These are phyloP conservation scores for Anser cygnoides DNA, from an alignment of 2,113 vertebrate genomes.

Conservation along the genomic window DNA sequence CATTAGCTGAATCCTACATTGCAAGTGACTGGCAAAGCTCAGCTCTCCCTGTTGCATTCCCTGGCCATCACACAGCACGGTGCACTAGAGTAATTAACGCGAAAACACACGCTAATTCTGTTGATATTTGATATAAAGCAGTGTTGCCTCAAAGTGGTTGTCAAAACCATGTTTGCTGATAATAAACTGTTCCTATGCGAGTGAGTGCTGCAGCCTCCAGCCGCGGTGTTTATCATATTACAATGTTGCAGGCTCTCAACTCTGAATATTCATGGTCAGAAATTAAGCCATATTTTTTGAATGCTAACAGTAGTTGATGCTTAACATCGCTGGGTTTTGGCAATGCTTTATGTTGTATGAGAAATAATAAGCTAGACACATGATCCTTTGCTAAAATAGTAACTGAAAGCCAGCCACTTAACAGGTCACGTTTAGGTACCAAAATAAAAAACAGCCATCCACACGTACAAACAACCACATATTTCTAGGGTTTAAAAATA, in stretches of 20 bases:
- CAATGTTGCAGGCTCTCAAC: conserved; percentile 5
- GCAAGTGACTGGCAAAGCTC: conserved; percentile 42
- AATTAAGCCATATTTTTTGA: conserved; percentile 38
- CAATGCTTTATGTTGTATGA: not conserved
- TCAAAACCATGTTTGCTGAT: conserved; percentile 40
- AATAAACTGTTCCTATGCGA: conserved; percentile 15
- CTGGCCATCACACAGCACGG: conserved; percentile 5
- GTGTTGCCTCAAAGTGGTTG: not conserved
- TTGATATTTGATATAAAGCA: conserved; percentile 37
- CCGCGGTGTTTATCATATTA: conserved; percentile 10
- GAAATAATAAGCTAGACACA: not conserved
- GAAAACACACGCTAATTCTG: conserved; percentile 27
- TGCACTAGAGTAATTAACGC: conserved; percentile 19
- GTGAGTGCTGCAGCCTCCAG: conserved; percentile 10
- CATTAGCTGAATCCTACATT: conserved; percentile 21
- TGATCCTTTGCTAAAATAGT: not conserved
- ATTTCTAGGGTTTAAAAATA: not conserved
- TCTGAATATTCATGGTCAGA: conserved; percentile 36
- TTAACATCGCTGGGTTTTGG: not conserved
- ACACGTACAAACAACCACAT: not conserved
- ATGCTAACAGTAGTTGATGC: not conserved
- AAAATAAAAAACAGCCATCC: not conserved
- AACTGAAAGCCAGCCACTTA: not conserved
- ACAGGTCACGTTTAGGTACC: not conserved
- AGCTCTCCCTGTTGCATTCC: conserved; percentile 37